Conservation (phyloP, 92 coral and sea anemone genomes). For the Isaurus tuberculatus region DNA sequence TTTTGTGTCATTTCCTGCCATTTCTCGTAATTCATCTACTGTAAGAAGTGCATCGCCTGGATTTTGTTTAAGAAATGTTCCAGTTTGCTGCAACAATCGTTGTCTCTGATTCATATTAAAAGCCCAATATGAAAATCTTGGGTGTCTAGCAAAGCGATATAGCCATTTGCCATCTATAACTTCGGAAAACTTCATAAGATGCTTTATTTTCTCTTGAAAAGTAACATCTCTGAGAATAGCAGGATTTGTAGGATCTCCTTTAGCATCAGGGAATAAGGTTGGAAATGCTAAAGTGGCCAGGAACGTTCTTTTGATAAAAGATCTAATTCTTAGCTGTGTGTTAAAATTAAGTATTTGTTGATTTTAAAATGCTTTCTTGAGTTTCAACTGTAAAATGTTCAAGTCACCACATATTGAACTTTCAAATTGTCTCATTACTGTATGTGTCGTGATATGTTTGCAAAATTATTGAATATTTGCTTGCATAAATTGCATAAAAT, state of each 20-base stretch:
- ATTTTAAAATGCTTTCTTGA: no score
- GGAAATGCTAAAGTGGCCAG: slow-evolving; percentile 58
- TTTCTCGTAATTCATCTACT: slow-evolving; percentile 55
- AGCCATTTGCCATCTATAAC: slow-evolving; percentile 54
- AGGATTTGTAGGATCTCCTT: slow-evolving; percentile 61
- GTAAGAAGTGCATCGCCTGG: slow-evolving; percentile 27
- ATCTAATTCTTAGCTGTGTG: no score
- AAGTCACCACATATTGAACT: no score
- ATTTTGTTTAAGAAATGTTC: background rate
- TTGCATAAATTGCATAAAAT: no score
- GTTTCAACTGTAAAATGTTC: no score
- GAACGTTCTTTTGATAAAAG: no score
- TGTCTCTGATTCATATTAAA: slow-evolving; percentile 31
- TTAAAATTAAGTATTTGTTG: no score
- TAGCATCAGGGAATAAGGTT: slow-evolving; percentile 59
- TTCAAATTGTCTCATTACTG: no score
- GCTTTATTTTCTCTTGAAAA: slow-evolving; percentile 31
- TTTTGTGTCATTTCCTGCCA: slow-evolving; percentile 52
- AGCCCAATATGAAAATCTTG: slow-evolving; percentile 30
- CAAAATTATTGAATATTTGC: no score
- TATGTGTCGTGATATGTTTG: no score
- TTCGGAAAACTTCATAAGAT: slow-evolving; percentile 60
- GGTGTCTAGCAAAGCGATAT: slow-evolving; percentile 59
- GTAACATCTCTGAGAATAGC: slow-evolving; percentile 31
- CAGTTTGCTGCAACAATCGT: slow-evolving; percentile 53